These are phyloP conservation scores for Leiothrix lutea DNA, from an alignment of 2,113 vertebrate species.

Conservation along the genomic window DNA sequence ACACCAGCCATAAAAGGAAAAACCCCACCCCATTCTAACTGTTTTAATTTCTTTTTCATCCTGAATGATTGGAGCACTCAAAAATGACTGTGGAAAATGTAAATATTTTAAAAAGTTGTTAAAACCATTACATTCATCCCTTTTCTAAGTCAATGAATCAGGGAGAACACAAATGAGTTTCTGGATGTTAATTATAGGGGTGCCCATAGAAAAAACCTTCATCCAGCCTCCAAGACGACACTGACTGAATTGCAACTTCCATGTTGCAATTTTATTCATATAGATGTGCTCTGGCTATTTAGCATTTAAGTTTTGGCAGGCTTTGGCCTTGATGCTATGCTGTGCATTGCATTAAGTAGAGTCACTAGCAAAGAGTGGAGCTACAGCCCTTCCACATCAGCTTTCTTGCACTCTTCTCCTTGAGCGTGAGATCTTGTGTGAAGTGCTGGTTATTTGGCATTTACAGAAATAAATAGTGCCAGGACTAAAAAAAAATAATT, in stretches of 20 bases:
- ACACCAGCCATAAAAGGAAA: not conserved
- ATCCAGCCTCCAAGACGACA: not conserved
- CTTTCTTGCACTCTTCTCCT: not conserved
- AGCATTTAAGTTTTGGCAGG: not conserved
- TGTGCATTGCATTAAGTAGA: not conserved
- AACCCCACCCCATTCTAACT: rapidly evolving
- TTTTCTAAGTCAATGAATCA: not conserved
- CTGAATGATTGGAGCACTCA: not conserved
- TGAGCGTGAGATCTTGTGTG: not conserved
- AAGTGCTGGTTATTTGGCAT: constrained; percentile 1
- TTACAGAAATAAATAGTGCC: constrained; percentile 16
- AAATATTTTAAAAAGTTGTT: not conserved
- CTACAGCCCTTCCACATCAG: not conserved
- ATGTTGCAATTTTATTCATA: not conserved
- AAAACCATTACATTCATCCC: not conserved
- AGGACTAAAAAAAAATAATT: too few relatives aligned
- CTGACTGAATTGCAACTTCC: not conserved
- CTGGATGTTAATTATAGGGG: not conserved
- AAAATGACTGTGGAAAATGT: not conserved
- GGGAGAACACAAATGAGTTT: not conserved
- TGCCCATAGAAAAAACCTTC: not conserved
- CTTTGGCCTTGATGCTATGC: not conserved
- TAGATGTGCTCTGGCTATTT: not conserved
- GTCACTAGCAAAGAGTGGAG: not conserved
- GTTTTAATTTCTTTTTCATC: not conserved